Base-by-base conservation (phyloP, 2,888 invertebrate species). In the Heptascelio sp. region DNA sequence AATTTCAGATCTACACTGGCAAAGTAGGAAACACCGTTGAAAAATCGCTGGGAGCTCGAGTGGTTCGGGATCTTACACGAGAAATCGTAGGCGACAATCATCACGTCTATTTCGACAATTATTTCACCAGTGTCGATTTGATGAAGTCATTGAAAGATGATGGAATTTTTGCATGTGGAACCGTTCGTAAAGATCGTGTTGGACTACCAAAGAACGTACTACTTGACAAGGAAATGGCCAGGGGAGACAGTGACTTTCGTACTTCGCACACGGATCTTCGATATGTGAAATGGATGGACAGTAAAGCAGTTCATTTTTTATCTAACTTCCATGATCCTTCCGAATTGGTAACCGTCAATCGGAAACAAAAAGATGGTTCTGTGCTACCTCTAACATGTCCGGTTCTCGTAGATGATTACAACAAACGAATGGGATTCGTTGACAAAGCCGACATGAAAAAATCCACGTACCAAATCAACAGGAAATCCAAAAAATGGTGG, bases 221-320 rank as follows among this genome's bases (percentile, higher is more conserved):
- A n/a, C n/a, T 53, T 40, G 78, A 79, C 46, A 83, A 79, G 46
- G 65, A 64, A 40, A 79, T 67, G 75, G 57, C 53, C 8, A 68
- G 68, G 53, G 76, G 67, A 23, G 79, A 83, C 6, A 60, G 49
- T 40, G 83, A 79, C 46, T 83, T 49, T 40, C 59, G 67, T 0
- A 79, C 83, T 60, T 83, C 79, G 13, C 71, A 17, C 62, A 79
- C 62, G 25, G 83, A 71, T 17, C 81, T 91, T 62, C 57, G 51
- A n/a, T 91, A 89, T 71, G 88, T 89, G 88, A 90, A 89, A 86
- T 89, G 90, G 80, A 85, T 87, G 49, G 90, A 90, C 21, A 87
- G 83, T 85, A 89, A 68, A 76, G 87, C 53, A 88, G 88, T 40
- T 82, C 57, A 11, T 86, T 89, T 84, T 26, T 79, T 84, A 34